Evolutionary conservation across 1,140 invertebrate genomes (phyloP).

Genomic region (Dolichoris vasculosae): DNA sequence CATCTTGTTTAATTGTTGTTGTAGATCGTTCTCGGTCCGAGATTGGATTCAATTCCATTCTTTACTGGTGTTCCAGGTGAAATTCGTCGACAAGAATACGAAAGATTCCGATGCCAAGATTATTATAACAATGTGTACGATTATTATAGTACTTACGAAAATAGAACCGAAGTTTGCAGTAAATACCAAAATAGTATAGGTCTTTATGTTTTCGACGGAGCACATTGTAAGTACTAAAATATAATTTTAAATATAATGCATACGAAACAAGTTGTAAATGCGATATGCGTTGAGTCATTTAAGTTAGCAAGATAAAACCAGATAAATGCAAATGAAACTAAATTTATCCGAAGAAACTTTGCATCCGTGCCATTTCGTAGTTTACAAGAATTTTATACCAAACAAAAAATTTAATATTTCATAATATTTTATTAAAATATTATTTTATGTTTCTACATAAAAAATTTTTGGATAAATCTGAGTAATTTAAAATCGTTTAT

Average conservation of each 20-base stretch:
- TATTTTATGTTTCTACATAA: too few relatives aligned
- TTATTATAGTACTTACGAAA: conserved; percentile 84
- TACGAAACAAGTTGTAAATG: background rate
- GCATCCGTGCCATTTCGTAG: too few relatives aligned
- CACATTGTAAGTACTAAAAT: conserved; percentile 75
- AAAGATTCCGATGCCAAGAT: conserved; percentile 86
- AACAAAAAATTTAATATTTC: too few relatives aligned
- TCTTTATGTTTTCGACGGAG: conserved; percentile 86
- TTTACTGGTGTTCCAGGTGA: conserved; percentile 81
- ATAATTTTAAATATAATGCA: background rate
- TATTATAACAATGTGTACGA: conserved; percentile 86
- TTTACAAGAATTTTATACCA: too few relatives aligned
- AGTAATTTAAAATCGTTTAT: too few relatives aligned
- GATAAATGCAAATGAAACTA: background rate
- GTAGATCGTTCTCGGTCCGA: conserved; percentile 88
- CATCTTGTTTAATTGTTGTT: conserved; percentile 32
- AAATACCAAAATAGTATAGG: conserved; percentile 88
- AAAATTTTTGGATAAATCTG: too few relatives aligned
- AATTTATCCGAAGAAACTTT: too few relatives aligned
- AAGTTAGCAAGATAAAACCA: background rate
- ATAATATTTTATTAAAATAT: too few relatives aligned
- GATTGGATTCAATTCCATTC: conserved; percentile 88
- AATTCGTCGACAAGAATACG: conserved; percentile 83
- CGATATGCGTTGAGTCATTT: background rate
- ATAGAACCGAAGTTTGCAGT: conserved; percentile 82